phyloP scores from a whole-genome alignment of 2,113 vertebrate species.

The Heterotilapia buettikoferi region DNA sequence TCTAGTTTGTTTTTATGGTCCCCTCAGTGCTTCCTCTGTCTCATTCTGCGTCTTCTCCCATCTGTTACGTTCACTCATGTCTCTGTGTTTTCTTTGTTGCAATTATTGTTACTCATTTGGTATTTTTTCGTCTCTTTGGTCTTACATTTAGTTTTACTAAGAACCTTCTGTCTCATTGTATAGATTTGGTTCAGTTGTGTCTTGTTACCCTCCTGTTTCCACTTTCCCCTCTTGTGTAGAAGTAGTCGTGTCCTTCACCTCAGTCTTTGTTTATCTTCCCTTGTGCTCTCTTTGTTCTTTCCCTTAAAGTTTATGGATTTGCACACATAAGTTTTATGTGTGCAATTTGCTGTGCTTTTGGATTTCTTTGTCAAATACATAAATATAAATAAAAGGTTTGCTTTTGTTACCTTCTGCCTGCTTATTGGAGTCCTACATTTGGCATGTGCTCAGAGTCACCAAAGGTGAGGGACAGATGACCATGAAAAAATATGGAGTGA shows the following conservation, averaged over 20 bases:
- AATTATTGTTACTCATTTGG: neutral
- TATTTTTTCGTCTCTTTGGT: neutral
- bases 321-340: neutral
- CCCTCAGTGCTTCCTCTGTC: neutral
- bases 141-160: neutral
- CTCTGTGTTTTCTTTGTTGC: neutral
- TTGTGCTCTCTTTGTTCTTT: neutral
- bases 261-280: neutral
- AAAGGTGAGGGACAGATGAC: neutral
- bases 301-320: neutral
- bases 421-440: neutral
- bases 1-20: neutral
- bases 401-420: neutral
- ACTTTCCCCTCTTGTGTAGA: neutral
- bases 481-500: neutral
- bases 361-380: neutral
- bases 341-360: rapidly evolving
- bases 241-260: neutral
- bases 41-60: neutral
- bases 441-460: neutral
- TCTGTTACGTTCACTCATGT: neutral
- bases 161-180: neutral
- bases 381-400: neutral
- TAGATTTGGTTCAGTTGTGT: neutral
- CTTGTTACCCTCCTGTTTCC: neutral